Percentiles rank a stretch among this genome's conserved stretches.
Conservation (phyloP, 2,888 invertebrate species). For the Nineta flava region DNA sequence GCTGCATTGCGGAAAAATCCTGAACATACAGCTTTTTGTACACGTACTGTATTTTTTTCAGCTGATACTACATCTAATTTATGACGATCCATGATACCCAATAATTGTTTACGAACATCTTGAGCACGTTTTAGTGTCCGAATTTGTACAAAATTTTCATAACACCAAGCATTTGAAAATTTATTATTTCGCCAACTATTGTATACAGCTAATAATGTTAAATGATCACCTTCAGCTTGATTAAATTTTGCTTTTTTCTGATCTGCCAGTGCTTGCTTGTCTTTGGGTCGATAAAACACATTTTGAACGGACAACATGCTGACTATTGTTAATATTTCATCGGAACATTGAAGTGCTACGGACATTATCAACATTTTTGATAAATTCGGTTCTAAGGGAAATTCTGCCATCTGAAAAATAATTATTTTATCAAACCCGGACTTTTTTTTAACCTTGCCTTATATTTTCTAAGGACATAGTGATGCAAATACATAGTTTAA, state of each 20-base stretch:
- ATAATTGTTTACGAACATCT: conserved; percentile 91
- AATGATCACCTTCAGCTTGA: conserved; percentile 95
- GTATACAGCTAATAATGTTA: conserved; percentile 93
- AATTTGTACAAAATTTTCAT: conserved; percentile 97
- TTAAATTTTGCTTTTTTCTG: conserved; percentile 99
- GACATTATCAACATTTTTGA: conserved; percentile 99
- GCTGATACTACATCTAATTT: conserved; percentile 94
- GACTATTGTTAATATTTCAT: conserved; percentile 95
- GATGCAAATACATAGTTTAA: no score
- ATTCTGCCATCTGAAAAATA: conserved; percentile 86
- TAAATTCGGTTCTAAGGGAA: conserved; percentile 93
- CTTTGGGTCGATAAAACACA: conserved; percentile 90
- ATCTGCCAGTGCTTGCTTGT: conserved; percentile 92
- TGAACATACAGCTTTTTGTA: conserved; percentile 96
- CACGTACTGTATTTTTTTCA: conserved; percentile 84
- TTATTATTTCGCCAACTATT: conserved; percentile 99
- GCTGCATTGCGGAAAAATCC: conserved; percentile 98
- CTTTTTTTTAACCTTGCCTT: background rate
- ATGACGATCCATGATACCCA: conserved; percentile 96
- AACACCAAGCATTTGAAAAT: conserved; percentile 98
- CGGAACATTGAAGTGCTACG: conserved; percentile 91
- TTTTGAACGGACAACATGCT: conserved; percentile 99
- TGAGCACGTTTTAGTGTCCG: conserved; percentile 92
- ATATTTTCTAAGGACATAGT: background rate
- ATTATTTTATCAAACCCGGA: background rate